phyloP scores from a whole-genome alignment of 2,888 invertebrate genomes.

The Ischnura elegans region DNA sequence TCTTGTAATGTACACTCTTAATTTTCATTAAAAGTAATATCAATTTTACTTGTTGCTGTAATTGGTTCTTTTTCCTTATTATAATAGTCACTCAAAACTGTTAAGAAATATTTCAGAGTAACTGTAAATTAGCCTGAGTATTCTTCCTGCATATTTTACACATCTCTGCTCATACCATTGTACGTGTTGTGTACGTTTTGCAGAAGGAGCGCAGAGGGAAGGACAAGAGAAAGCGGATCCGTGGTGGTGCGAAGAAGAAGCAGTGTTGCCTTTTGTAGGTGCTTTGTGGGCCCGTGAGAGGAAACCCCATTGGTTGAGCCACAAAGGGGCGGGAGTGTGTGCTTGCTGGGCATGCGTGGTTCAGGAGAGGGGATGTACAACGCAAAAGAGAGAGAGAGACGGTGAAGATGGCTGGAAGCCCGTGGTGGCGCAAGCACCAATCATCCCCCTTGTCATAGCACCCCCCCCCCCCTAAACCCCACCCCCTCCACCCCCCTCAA shows the following conservation, averaged over 20 bases:
- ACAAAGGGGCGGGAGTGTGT: neutral
- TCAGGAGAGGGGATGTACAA: neutral
- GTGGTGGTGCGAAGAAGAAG: constrained; percentile 70
- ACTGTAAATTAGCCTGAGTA: no score
- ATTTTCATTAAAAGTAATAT: no score
- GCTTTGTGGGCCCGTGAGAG: neutral
- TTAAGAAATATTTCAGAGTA: no score
- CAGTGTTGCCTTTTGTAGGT: constrained; percentile 71
- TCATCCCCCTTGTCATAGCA: neutral
- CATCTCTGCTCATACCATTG: no score
- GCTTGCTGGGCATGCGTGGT: neutral
- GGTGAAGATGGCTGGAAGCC: no score
- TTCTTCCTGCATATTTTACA: no score
- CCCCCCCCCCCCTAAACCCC: neutral
- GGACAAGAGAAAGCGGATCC: constrained; percentile 80
- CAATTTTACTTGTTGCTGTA: no score
- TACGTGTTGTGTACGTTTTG: constrained; percentile 36
- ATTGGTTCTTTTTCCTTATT: no score
- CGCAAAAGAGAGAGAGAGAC: neutral
- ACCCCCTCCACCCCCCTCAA: neutral
- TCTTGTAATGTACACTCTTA: no score
- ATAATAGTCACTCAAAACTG: no score
- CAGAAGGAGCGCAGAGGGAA: constrained; percentile 87
- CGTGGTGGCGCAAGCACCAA: neutral
- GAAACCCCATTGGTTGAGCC: constrained; percentile 5